These are phyloP conservation scores for Poecilus cupreus DNA, from an alignment of 2,888 invertebrate genomes.

Conservation along the genomic window DNA sequence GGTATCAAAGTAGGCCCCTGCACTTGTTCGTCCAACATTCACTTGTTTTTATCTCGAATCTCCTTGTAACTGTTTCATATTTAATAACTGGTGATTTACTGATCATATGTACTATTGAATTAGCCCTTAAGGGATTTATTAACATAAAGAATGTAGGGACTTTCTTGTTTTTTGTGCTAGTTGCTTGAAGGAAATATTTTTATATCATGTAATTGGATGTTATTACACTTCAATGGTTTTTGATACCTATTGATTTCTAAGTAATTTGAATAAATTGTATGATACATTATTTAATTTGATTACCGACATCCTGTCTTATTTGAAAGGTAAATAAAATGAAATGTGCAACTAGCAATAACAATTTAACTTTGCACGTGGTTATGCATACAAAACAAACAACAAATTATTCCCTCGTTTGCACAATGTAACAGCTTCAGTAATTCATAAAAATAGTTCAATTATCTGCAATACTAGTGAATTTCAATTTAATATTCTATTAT, in stretches of 20 bases:
- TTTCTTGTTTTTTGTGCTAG: not conserved
- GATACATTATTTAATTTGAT: not conserved
- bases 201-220: conserved; percentile 21
- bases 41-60: conserved; percentile 3
- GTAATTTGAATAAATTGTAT: conserved; percentile 12
- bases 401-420: no score
- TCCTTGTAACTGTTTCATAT: not conserved
- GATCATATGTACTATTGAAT: not conserved
- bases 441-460: no score
- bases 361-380: no score
- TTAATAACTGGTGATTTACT: conserved; percentile 18
- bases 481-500: no score
- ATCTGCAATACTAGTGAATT: no score
- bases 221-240: conserved; percentile 23
- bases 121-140: not conserved
- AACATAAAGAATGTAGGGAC: not conserved
- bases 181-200: conserved; percentile 17
- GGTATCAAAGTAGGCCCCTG: not conserved
- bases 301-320: not conserved
- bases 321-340: conserved; percentile 2
- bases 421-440: no score
- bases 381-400: no score
- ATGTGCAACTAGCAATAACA: not conserved
- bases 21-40: not conserved
- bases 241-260: conserved; percentile 10